These are phyloP conservation scores for Labeo catla DNA, from an alignment of 2,113 vertebrate species.

Conservation along the genomic window DNA sequence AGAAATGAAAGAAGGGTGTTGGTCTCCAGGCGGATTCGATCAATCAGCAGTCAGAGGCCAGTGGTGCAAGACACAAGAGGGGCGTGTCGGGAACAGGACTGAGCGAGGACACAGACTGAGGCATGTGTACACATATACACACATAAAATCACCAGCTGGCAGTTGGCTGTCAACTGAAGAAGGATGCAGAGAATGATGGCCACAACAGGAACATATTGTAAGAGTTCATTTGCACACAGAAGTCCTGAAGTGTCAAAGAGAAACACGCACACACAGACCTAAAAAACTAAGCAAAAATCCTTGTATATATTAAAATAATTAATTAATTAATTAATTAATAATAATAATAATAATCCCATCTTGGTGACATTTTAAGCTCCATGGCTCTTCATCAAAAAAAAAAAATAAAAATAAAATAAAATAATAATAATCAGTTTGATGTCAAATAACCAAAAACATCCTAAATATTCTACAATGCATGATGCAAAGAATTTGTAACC, in stretches of 20 bases:
- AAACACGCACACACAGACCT: background rate
- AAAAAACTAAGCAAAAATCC: background rate
- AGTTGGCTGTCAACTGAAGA: slow-evolving; percentile 5
- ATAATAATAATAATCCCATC: background rate
- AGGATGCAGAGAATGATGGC: slow-evolving; percentile 35
- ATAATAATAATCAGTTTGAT: no score
- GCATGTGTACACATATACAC: slow-evolving; percentile 29
- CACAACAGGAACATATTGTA: background rate
- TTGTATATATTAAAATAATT: no score
- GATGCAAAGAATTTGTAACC: no score
- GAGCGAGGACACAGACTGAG: background rate
- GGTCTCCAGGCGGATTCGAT: slow-evolving; percentile 38
- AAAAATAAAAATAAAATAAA: no score
- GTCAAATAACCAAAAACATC: no score
- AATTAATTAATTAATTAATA: no score
- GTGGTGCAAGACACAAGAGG: slow-evolving; percentile 18
- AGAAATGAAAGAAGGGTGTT: slow-evolving; percentile 34
- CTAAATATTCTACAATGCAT: no score
- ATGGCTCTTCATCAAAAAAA: no score
- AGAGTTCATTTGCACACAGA: background rate
- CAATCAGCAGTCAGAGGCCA: slow-evolving; percentile 43
- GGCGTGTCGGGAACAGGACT: slow-evolving; percentile 10
- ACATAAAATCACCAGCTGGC: slow-evolving; percentile 34
- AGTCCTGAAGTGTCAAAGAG: background rate
- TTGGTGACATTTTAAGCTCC: background rate